phyloP scores from a whole-genome alignment of 2,888 invertebrate genomes.

The Panzeria rudis region DNA sequence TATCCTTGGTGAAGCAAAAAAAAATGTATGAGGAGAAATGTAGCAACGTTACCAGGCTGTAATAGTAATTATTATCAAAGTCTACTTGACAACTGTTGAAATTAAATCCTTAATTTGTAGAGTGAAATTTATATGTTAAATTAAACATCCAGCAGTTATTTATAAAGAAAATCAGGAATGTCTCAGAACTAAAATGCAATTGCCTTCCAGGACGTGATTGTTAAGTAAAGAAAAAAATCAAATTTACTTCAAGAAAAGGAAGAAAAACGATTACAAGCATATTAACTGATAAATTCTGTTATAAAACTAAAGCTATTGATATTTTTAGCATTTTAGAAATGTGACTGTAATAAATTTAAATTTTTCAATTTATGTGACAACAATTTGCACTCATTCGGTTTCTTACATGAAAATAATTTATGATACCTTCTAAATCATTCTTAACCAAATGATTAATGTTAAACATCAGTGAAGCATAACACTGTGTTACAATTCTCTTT shows the following conservation, averaged over 20 bases:
- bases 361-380: slow-evolving; percentile 7
- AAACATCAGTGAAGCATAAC: slow-evolving; percentile 52
- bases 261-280: no score
- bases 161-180: no score
- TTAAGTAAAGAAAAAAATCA: no score
- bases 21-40: not conserved
- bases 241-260: no score
- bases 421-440: slow-evolving; percentile 36
- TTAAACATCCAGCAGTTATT: not conserved
- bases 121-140: slow-evolving; percentile 19
- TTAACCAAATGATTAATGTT: slow-evolving; percentile 62
- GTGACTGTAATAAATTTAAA: not conserved
- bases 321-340: not conserved
- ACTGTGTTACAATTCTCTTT: slow-evolving; percentile 43
- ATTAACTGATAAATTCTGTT: no score
- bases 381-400: slow-evolving; percentile 21
- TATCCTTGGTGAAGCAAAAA: slow-evolving; percentile 8
- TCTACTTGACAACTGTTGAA: slow-evolving; percentile 44
- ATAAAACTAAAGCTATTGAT: slow-evolving; percentile 22
- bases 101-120: slow-evolving; percentile 4
- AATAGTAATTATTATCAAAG: slow-evolving; percentile 49
- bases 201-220: no score
- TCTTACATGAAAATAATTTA: slow-evolving; percentile 29
- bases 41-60: not conserved
- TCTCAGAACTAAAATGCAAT: no score